Percentiles rank a stretch among this genome's conserved stretches.
Evolutionary conservation across 2,113 vertebrate genomes (phyloP).

Genomic region (Tachysurus fulvidraco): DNA sequence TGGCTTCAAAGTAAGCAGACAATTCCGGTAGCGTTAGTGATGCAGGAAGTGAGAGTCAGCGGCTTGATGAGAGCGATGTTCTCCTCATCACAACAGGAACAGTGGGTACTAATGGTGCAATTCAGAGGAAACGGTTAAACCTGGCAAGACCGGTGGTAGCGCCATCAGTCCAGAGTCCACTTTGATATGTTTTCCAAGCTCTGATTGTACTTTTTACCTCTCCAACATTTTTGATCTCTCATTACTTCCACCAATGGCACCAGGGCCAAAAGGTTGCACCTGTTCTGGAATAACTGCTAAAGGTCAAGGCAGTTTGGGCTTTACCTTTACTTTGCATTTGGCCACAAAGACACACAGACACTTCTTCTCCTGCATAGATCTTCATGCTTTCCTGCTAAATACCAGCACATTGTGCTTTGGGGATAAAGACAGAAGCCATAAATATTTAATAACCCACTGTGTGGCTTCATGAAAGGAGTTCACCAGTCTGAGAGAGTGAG

Average conservation of each 20-base stretch:
- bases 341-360: neutral
- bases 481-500: constrained; percentile 7
- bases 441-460: constrained; percentile 41
- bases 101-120: constrained; percentile 10
- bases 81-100: neutral
- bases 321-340: neutral
- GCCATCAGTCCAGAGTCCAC: neutral
- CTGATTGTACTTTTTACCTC: neutral
- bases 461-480: constrained; percentile 41
- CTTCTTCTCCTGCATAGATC: constrained; percentile 39
- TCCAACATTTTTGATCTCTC: constrained; percentile 20
- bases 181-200: constrained; percentile 40
- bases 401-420: constrained; percentile 50
- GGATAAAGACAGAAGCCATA: constrained; percentile 40
- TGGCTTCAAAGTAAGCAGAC: constrained; percentile 68
- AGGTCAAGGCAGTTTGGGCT: constrained; percentile 60
- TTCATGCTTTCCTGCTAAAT: constrained; percentile 56
- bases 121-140: neutral
- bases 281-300: constrained; percentile 67
- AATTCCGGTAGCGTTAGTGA: constrained; percentile 39
- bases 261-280: constrained; percentile 62
- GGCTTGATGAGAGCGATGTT: constrained; percentile 19
- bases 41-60: constrained; percentile 23
- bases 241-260: constrained; percentile 15
- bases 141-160: neutral